These are phyloP conservation scores for Capreolus pygargus DNA, from an alignment of 2,113 vertebrate genomes.

Conservation along the genomic window DNA sequence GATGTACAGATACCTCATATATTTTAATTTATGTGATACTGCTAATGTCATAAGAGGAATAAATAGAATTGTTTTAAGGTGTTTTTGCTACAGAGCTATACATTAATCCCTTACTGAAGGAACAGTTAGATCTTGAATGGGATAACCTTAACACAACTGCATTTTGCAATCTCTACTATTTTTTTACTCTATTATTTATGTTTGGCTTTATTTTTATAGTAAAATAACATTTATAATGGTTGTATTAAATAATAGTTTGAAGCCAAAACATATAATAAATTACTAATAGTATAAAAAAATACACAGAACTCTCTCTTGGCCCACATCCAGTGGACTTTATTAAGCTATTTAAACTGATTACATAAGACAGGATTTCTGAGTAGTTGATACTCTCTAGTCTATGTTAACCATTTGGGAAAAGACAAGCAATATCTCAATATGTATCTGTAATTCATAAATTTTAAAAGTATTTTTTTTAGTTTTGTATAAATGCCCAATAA, in stretches of 20 bases:
- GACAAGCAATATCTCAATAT: neutral
- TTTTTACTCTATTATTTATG: neutral
- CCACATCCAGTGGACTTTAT: neutral
- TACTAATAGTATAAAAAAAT: slow-evolving; percentile 6
- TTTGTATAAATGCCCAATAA: neutral
- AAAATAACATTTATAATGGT: neutral
- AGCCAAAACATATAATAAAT: neutral
- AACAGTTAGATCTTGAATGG: neutral
- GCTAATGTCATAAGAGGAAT: neutral
- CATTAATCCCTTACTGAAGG: neutral
- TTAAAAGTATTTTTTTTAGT: neutral
- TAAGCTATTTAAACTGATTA: neutral
- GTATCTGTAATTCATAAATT: neutral
- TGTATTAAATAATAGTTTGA: slow-evolving; percentile 1
- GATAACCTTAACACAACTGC: neutral
- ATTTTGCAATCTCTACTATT: neutral
- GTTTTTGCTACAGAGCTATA: neutral
- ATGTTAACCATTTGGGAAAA: neutral
- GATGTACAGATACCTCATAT: too few relatives aligned
- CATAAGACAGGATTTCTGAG: neutral
- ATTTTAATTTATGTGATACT: slow-evolving; percentile 19
- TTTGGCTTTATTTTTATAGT: neutral
- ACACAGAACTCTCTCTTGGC: neutral
- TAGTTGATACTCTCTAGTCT: neutral
- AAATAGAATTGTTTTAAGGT: neutral